Percentiles rank a stretch among this genome's conserved stretches.
These are phyloP conservation scores for Brenthis hecate DNA, from an alignment of 2,888 invertebrate genomes.

Conservation along the genomic window DNA sequence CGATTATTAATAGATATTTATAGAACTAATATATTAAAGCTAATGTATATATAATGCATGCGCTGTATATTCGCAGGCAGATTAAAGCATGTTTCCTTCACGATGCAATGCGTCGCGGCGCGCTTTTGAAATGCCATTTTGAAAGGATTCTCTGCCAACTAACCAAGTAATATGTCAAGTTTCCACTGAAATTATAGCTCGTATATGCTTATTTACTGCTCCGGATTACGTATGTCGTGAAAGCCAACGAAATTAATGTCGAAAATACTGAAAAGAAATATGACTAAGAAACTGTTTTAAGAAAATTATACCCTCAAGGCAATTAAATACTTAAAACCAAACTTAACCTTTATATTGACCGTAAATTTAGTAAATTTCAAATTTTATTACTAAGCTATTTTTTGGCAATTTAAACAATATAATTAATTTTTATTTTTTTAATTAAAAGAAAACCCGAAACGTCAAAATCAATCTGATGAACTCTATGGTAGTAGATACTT, in stretches of 20 bases:
- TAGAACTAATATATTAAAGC: no score
- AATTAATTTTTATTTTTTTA: no score
- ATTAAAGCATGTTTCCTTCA: constrained; percentile 40
- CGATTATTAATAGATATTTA: no score
- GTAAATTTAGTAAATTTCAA: no score
- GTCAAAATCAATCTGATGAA: not conserved
- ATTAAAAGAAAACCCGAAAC: not conserved
- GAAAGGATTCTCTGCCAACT: constrained; percentile 48
- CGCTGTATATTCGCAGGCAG: constrained; percentile 38
- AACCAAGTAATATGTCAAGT: constrained; percentile 36
- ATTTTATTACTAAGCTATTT: no score
- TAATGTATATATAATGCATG: constrained; percentile 3
- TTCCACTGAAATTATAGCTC: constrained; percentile 33
- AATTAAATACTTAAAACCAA: constrained; percentile 9
- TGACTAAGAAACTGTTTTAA: constrained; percentile 15
- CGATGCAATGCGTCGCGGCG: constrained; percentile 33
- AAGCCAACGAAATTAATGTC: constrained; percentile 30
- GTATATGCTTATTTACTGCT: constrained; percentile 30
- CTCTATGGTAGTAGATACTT: not conserved
- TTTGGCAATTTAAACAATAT: no score
- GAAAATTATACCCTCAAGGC: not conserved
- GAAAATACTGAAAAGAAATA: constrained; percentile 25
- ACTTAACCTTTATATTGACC: not conserved
- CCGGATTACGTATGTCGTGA: constrained; percentile 27
- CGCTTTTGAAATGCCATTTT: constrained; percentile 45